Percentiles rank a stretch among this genome's conserved stretches.
These are phyloP conservation scores for Menidia beryllina DNA, from an alignment of 2,113 vertebrate genomes.

Conservation along the genomic window DNA sequence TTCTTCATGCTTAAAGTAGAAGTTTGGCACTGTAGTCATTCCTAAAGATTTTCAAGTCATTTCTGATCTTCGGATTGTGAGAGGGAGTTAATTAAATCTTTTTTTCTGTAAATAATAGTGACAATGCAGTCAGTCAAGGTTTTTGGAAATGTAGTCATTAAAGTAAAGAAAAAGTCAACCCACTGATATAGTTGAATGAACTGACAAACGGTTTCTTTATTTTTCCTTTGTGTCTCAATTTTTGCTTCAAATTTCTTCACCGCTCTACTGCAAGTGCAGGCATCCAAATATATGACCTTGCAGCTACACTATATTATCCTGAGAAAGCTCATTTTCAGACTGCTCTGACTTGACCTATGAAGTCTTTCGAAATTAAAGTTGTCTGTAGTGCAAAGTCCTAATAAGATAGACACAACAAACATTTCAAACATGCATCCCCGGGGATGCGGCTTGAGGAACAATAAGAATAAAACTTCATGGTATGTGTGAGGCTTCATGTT, in stretches of 20 bases:
- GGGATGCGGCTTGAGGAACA: constrained; percentile 1
- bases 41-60: background rate
- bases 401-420: constrained; percentile 6
- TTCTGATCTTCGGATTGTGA: background rate
- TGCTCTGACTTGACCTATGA: background rate
- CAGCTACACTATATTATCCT: background rate
- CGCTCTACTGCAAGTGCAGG: background rate
- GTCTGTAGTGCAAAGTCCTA: background rate
- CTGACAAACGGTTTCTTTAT: background rate
- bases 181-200: background rate
- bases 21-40: background rate
- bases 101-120: background rate
- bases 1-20: too few relatives aligned
- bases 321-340: background rate
- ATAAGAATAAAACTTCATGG: background rate
- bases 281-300: background rate
- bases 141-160: background rate
- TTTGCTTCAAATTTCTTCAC: background rate
- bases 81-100: background rate
- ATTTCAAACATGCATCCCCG: background rate
- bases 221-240: background rate
- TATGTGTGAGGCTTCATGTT: background rate
- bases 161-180: background rate
- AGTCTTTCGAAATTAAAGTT: background rate
- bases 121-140: too few relatives aligned